These are phyloP conservation scores for Isaurus tuberculatus DNA, from an alignment of 92 coral and sea anemone species.

Conservation along the genomic window DNA sequence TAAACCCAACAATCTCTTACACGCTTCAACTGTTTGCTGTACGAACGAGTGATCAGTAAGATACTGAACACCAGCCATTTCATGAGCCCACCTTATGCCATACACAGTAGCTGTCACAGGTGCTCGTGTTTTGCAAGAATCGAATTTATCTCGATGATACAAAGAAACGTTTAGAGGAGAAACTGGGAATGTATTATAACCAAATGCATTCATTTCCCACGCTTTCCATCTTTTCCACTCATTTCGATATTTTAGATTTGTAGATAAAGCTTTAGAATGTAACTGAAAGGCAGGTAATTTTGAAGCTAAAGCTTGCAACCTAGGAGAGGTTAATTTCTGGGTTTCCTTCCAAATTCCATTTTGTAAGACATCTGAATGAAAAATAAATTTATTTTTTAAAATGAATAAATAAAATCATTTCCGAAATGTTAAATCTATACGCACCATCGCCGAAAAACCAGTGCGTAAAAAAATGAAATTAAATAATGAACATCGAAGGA, in stretches of 20 bases:
- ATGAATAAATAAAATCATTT: too few species aligned
- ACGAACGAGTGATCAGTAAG: constrained; percentile 42
- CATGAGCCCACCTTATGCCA: constrained; percentile 24
- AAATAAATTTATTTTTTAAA: not conserved
- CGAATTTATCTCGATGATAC: not conserved
- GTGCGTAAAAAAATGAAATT: too few species aligned
- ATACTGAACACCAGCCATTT: not conserved
- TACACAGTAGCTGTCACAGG: constrained; percentile 5
- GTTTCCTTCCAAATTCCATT: too few species aligned
- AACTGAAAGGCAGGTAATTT: constrained; percentile 22
- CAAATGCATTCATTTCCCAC: constrained; percentile 19
- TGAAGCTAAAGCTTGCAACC: not conserved
- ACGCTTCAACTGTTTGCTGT: constrained; percentile 34
- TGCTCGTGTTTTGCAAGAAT: not conserved
- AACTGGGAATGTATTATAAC: not conserved
- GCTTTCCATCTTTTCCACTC: constrained; percentile 32
- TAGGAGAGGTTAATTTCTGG: not conserved
- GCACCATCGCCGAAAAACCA: too few species aligned
- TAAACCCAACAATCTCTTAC: constrained; percentile 27
- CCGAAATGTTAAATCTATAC: too few species aligned
- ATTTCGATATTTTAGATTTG: not conserved
- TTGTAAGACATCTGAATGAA: not conserved
- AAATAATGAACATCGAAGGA: too few species aligned
- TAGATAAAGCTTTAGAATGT: constrained; percentile 18
- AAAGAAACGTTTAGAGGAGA: not conserved